These are phyloP conservation scores for Mus spicilegus DNA, from an alignment of 2,113 vertebrate genomes.

Conservation along the genomic window DNA sequence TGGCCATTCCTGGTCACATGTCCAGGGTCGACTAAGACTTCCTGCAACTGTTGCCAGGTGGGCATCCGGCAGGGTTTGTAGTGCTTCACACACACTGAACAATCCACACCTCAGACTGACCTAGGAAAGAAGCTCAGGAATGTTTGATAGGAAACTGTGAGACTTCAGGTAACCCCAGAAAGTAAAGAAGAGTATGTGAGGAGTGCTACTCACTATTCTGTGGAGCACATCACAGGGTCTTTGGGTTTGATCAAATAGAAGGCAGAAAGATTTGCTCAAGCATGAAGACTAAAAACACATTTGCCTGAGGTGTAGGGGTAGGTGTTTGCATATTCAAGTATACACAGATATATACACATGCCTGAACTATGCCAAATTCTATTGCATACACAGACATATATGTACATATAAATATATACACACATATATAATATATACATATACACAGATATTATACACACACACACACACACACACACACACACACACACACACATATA, in stretches of 20 bases:
- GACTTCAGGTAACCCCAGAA: conserved; percentile 3
- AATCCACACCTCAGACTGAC: neutral
- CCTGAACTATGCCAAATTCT: neutral
- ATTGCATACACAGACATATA: too few relatives aligned
- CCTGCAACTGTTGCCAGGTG: neutral
- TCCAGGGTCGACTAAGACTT: neutral
- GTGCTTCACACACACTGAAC: neutral
- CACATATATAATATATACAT: too few relatives aligned
- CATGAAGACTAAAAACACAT: neutral
- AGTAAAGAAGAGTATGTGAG: neutral
- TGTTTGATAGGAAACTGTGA: neutral
- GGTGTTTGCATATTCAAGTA: neutral
- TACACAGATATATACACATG: neutral
- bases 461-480: too few relatives aligned
- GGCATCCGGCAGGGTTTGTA: neutral
- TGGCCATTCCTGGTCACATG: neutral
- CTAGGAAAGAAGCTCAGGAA: neutral
- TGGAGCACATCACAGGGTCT: neutral
- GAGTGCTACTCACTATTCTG: neutral
- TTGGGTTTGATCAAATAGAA: neutral
- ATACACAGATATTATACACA: too few relatives aligned
- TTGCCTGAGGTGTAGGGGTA: neutral
- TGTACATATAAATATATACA: too few relatives aligned
- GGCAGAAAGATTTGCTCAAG: neutral
- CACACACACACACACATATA: too few relatives aligned